Evolutionary conservation across 1,140 invertebrate genomes (phyloP), one percentile per base, ranked within the genome.

Genomic region (Drosophila rhopaloa): DNA sequence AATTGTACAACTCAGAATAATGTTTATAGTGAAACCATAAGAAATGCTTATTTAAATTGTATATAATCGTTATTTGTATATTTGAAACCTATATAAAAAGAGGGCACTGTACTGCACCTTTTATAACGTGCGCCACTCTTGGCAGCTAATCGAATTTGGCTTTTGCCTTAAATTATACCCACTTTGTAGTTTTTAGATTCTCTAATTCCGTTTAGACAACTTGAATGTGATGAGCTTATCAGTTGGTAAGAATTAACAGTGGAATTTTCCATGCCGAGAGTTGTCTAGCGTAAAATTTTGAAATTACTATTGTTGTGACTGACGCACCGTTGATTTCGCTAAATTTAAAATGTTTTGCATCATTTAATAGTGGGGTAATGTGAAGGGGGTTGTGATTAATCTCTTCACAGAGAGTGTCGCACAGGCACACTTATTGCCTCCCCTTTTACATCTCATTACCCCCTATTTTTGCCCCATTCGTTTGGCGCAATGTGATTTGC

Each of bases 341-440:
- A 48, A 41, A 71, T 56, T 70, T 40, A 5, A 71, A 71, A 48
- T 41, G 43, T 40, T 71, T 71, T 71, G 68, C 65, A 58, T 71
- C 67, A 71, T 41, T 71, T 71, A 58, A 71, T 48, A 29, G 16
- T 41, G 44, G 11, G 35, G 60, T 32, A 5, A 13, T 35, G n/a
- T n/a, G 14, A 5, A 10, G 8, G 10, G 41, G 40, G 54, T 27
- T 13, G 29, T 27, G 53, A 63, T 63, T 55, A 44, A 63, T 62
- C 60, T 46, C 27, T 14, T 44, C 4, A 10, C 48, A 10, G 27
- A 50, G 14, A 58, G 41, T 58, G 40, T 58, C 41, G 6, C 41
- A 47, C 32, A 38, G 35, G 9, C 11, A 24, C 11, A 38, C 59
- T 46, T 56, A 68, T 16, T 47, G 3, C 13, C 43, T 16, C 35